phyloP scores from a whole-genome alignment of 2,113 vertebrate genomes.

The Brachyhypopomus gauderio region DNA sequence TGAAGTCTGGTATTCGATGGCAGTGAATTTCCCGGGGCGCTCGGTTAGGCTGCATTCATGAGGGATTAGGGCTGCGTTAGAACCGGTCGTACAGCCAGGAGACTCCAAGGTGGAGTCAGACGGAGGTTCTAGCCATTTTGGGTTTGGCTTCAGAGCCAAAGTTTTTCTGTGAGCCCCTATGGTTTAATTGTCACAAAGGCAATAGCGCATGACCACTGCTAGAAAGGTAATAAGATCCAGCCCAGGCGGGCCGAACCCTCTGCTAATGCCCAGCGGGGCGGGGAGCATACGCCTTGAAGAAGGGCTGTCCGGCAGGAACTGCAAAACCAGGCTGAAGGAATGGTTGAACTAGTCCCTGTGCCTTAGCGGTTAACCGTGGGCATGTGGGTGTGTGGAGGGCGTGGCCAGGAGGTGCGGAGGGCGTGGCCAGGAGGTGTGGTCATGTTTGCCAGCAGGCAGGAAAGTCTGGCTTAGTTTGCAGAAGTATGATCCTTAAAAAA shows the following conservation, averaged over 20 bases:
- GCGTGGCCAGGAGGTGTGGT: neutral
- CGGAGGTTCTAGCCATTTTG: neutral
- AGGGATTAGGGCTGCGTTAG: neutral
- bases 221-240: neutral
- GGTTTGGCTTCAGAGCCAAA: neutral
- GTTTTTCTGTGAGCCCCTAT: neutral
- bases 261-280: constrained; percentile 15
- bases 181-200: neutral
- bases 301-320: neutral
- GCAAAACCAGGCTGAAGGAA: neutral
- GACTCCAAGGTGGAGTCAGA: neutral
- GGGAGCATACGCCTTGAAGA: neutral
- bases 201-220: neutral
- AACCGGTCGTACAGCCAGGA: neutral
- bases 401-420: neutral
- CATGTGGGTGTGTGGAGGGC: neutral
- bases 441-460: neutral
- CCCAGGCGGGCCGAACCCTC: neutral
- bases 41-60: neutral
- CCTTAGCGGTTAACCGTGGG: neutral
- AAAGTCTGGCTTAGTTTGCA: neutral
- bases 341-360: constrained; percentile 17
- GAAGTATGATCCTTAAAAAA: too few species aligned
- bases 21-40: constrained; percentile 27
- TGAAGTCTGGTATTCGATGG: constrained; percentile 35